Evolutionary conservation across 2,113 vertebrate species (phyloP), one percentile per base, ranked within the genome.

Genomic region (Chloropsis cyanopogon): DNA sequence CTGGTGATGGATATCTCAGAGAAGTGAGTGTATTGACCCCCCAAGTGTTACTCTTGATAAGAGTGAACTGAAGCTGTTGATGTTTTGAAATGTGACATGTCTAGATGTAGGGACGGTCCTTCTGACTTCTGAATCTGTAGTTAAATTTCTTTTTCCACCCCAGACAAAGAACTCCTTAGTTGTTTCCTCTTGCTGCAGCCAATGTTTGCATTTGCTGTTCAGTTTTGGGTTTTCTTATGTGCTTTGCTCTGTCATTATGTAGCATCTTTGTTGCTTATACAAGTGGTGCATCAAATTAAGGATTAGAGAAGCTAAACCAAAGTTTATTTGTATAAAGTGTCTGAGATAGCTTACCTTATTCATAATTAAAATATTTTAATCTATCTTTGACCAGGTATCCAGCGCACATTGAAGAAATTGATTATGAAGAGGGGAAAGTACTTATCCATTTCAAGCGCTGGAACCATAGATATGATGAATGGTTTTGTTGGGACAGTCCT

Each of bases 381-480:
- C 54, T 86, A 15, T 41, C 69, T 72, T 95, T 90, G 44, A 57
- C 82, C 95, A 99, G 99, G 99, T 99, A 99, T 96, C 93, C 98
- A 33, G 99, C 99, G 50, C 99, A 98, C 71, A 99, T 99, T 82
- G 99, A 99, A 97, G 99, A 99, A 91, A 99, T 99, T 46, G 99
- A 99, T 96, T 98, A 98, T 85, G 99, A 99, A 72, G 98, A 99
- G 92, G 99, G 99, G 89, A 99, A 98, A 89, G 98, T 99, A 23
- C 98, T 99, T 93, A 98, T 99, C 88, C 99, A 99, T 95, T 99
- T 99, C 95, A 98, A 98, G 19, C 99, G 99, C 93, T 99, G 99
- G 99, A 99, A 99, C 96, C 99, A 99, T 47, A 98, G 99, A 61
- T 99, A 99, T 0, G 98, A 99, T 75, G 99, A 99, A 73, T 99